Base-by-base conservation (phyloP, 2,888 invertebrate species). In the Mythimna albipuncta region DNA sequence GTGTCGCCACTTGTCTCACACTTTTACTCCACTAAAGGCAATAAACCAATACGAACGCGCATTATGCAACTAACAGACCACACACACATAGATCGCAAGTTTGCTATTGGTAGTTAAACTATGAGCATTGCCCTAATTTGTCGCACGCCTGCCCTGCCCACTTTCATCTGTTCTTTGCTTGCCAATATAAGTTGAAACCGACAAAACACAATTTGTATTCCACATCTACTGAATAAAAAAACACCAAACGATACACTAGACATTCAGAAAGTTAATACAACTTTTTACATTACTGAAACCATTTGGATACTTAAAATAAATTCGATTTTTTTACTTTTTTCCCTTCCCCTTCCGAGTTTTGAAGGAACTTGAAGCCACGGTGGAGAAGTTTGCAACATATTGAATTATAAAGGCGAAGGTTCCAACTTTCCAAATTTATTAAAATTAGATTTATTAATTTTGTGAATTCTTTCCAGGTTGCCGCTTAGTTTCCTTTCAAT, bases 401-500 rank as follows among this genome's bases (percentile, higher is more conserved):
- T 79, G 82, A 79, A 82, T 79, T 79, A 79, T 82, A 68, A 68
- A 65, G 59, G 21, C 61, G 50, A 50, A 47, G 61, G 66, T 59
- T 59, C 16, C 4, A 76, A 77, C 72, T 72, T 77, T 68, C 2
- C 21, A 58, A 82, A 77, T 77, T 72, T 77, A 79, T 81, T 72
- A 68, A 81, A 75, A 75, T 69, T 75, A 41, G 50, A 78, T 80
- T 75, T 75, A 68, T 80, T 80, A 78, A 78, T 68, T 79, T 78
- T 6, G 52, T 9, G 47, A 63, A n/a, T 71, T 71, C 52, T 59
- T 78, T 77, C 47, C 35, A 38, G 57, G 57, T 19, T 11, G 47
- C 19, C n/a, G 19, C 19, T 67, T 58, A 32, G 32, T 73, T 44
- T 75, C 59, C 1, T 59, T 59, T 52, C 21, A 19, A 50, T 44